Evolutionary conservation across 2,888 invertebrate genomes (phyloP), one percentile per base, ranked within the genome.

Genomic region (Microplitis manilae): DNA sequence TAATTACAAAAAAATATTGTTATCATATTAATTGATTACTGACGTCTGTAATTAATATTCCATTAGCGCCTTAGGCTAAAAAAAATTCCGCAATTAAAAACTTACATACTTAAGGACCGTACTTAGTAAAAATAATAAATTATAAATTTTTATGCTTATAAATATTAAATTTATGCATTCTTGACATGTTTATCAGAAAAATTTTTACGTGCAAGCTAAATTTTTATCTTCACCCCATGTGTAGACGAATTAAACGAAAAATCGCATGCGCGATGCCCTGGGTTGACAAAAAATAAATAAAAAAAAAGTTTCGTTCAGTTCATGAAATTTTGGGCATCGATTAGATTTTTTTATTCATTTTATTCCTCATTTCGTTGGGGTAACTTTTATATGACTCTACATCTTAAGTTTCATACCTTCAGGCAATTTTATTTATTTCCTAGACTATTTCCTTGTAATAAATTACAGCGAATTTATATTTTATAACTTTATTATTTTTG

Each of bases 221-320:
- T 62, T 62, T 62, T 62, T 6, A 62, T 15, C 5, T 15, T 8
- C 20, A 4, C 15, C n/a, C 9, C 30, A 50, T 30, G 9, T 7
- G 39, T 13, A 30, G 20, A 41, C n/a, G n/a, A n/a, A n/a, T n/a
- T n/a, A n/a, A n/a, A n/a, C n/a, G 64, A 65, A 67, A 40, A 68
- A 5, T 74, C 74, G 77, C 70, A 71, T 74, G 71, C 77, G 71
- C 71, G 41, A 60, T 75, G 41, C n/a, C 38, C 30, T 64, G 40
- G 41, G 67, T 61, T 62, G 5, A 62, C 15, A 8, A 40, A 69
- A 69, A 67, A 67, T 6, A 67, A 67, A 17, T 67, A 30, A 30
- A n/a, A 67, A 38, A 65, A 65, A n/a, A 17, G 6, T 50, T 20
- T 69, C 15, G 39, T 69, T 13, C 17, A 59, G 50, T 59, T 41